These are phyloP conservation scores for Tribolium freemani DNA, from an alignment of 2,888 invertebrate species.

Conservation along the genomic window DNA sequence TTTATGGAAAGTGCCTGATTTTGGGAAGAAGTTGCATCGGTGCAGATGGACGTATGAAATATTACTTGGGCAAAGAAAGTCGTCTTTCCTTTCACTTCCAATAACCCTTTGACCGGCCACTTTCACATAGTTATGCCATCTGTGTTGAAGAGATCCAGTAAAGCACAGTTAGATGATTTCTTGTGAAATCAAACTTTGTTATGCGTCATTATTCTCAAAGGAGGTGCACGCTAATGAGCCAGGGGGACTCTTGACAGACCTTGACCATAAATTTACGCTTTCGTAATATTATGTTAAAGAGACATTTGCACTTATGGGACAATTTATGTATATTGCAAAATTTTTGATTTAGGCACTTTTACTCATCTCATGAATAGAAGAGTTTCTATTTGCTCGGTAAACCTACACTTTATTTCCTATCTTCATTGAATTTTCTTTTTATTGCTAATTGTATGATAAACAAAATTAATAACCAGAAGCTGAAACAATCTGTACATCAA, in stretches of 20 bases:
- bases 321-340: neutral
- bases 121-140: constrained; percentile 34
- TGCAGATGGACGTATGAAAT: constrained; percentile 26
- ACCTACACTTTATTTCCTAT: no score
- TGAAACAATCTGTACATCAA: no score
- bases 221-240: neutral
- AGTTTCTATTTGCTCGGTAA: no score
- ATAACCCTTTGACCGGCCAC: constrained; percentile 40
- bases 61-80: constrained; percentile 37
- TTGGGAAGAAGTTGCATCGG: constrained; percentile 19
- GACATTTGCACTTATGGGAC: neutral
- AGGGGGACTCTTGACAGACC: neutral
- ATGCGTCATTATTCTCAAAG: neutral
- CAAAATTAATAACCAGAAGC: no score
- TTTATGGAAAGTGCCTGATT: constrained; percentile 4
- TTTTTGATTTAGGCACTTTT: neutral
- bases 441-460: no score
- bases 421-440: no score
- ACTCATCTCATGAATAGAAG: neutral
- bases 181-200: neutral
- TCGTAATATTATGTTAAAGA: neutral
- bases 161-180: neutral
- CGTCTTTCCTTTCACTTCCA: constrained; percentile 40
- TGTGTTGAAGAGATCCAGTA: constrained; percentile 4
- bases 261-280: neutral